Base-by-base conservation (phyloP, 2,113 vertebrate genomes). In the Osmerus mordax region DNA sequence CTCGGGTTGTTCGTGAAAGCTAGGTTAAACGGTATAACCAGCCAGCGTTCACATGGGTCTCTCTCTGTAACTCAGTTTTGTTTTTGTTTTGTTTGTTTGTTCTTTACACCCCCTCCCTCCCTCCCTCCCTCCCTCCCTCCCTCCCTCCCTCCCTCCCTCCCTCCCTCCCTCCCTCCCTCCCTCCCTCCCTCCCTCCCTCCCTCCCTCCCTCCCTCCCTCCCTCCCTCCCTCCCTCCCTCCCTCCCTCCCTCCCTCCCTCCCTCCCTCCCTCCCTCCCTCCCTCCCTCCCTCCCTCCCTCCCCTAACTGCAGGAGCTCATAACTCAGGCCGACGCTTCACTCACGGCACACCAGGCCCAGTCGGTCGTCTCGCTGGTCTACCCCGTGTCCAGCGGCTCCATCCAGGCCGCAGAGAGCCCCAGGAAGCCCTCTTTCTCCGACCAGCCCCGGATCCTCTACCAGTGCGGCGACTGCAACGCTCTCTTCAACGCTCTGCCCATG, bases 381-480 rank as follows among this genome's bases (percentile, higher is more conserved):
- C 68, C 83, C 4, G 73, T 77, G 0, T 71, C 76, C 0, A 84
- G 75, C 28, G 65, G 72, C 0, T 47, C 81, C 13, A 0, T 78
- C 67, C 0, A 25, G 79, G 1, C 56, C 15, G 21, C 32, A 25
- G 67, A 65, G 1, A 74, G 59, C 53, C 77, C 84, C 59, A 85
- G 75, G 15, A 76, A 80, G 69, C 86, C 83, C 25, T 74, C 85
- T 56, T 3, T 62, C 4, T 47, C 78, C 3, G 90, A 92, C 61
- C 87, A 87, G 64, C 89, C 90, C 7, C 82, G 89, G 21, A 91
- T 92, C 64, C 90, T 90, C 41, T 97, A 96, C 4, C 94, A 97
- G 81, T 97, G 96, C 73, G 91, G 92, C 2, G 96, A 96, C 67
- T 97, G 95, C 66, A 93, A 94, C 66, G 89, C 92, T 1, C 90